Evolutionary conservation across 2,888 invertebrate species (phyloP), one percentile per base, ranked within the genome.

Genomic region (Axea sp.): DNA sequence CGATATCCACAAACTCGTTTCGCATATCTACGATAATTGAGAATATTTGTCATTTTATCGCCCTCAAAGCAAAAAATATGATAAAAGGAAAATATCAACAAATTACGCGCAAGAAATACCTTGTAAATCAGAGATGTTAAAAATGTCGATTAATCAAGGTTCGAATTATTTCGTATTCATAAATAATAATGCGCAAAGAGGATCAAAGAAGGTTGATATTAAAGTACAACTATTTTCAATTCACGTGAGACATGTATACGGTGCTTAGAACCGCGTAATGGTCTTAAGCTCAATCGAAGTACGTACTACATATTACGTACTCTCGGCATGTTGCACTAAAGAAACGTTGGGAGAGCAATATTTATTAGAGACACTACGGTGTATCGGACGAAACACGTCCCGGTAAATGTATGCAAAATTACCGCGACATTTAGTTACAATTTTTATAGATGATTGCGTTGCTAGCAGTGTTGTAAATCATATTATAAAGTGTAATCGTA

Each of bases 11-110:
- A 71, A 71, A 71, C 71, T 71, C 62, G 71, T 71, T 71, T 71
- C 55, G 62, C 53, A 47, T 55, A 55, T 60, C 71, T 62, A 71
- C 62, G 55, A 49, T 71, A 71, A 71, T 71, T 71, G 71, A 71
- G 62, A 71, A 71, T 71, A 64, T 71, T 71, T 71, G 71, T 71
- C 71, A 71, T 71, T 71, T 71, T 71, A 71, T 71, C 71, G 47
- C 71, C 62, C 33, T 14, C 43, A 15, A 33, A 33, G 15, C 9
- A 33, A 59, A 68, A 57, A 71, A 37, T 41, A 33, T 8, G 60
- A 62, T 62, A 62, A 60, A 51, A 43, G 31, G 45, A 51, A 67
- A 69, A 69, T 67, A 57, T 57, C 55, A 45, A 67, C 67, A 55
- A 67, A 67, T 67, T 67, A 67, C 47, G 39, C 47, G 33, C 47